Percentiles rank a stretch among this genome's conserved stretches.
These are phyloP conservation scores for Blomia tropicalis DNA, from an alignment of 2,888 invertebrate species.

Conservation along the genomic window DNA sequence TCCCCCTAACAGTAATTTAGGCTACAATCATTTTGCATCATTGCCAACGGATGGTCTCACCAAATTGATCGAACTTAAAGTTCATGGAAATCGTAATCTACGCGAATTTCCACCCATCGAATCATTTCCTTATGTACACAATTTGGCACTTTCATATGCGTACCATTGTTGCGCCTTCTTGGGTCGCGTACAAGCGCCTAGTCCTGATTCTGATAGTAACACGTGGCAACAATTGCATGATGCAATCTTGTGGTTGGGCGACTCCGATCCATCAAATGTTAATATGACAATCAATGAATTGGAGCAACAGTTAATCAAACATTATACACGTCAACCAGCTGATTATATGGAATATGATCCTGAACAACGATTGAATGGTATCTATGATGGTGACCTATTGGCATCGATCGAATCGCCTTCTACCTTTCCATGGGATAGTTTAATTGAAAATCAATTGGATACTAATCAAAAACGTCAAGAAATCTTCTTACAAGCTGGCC, in stretches of 20 bases:
- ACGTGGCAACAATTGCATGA: conserved; percentile 27
- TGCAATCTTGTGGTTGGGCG: conserved; percentile 29
- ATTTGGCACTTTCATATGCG: conserved; percentile 72
- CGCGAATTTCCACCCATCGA: conserved; percentile 72
- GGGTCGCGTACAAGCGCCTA: conserved; percentile 35
- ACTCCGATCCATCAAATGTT: conserved; percentile 28
- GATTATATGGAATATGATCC: background rate
- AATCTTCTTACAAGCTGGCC: background rate
- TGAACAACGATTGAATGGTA: background rate
- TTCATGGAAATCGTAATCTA: conserved; percentile 74
- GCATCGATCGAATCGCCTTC: conserved; percentile 1
- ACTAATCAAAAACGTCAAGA: background rate
- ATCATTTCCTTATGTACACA: conserved; percentile 67
- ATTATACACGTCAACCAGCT: conserved; percentile 34
- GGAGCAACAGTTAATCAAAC: conserved; percentile 53
- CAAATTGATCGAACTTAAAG: conserved; percentile 64
- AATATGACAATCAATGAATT: conserved; percentile 52
- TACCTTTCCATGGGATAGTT: background rate
- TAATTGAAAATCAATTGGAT: background rate
- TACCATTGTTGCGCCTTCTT: conserved; percentile 89
- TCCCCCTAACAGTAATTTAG: conserved; percentile 57
- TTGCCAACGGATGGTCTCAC: conserved; percentile 67
- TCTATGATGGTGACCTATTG: background rate
- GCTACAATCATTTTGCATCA: conserved; percentile 66
- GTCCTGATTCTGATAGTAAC: conserved; percentile 13